Evolutionary conservation across 2,797 vertebrate species (phyloP).

Genomic region (Sebastes kiyomatsui): DNA sequence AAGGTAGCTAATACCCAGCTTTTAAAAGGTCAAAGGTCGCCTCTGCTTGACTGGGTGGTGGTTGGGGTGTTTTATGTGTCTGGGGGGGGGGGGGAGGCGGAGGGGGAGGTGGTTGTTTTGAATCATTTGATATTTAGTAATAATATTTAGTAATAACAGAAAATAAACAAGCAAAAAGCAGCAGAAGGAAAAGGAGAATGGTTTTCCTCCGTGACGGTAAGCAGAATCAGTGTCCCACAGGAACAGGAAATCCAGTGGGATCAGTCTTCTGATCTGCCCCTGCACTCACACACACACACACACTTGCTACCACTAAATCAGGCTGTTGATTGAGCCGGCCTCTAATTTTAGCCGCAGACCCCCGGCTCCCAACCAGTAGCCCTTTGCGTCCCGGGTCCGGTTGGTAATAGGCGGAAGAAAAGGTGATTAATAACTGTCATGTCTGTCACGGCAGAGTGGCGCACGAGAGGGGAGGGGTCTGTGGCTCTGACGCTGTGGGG

Average conservation of each 20-base stretch:
- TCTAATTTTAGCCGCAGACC: conserved; percentile 82
- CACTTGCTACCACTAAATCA: conserved; percentile 72
- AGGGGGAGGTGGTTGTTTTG: too few species aligned
- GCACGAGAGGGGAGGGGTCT: conserved; percentile 47
- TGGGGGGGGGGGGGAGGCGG: background rate
- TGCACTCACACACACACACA: conserved; percentile 40
- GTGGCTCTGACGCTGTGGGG: conserved; percentile 20
- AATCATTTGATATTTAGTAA: conserved; percentile 17
- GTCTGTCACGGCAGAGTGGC: conserved; percentile 71
- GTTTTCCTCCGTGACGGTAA: conserved; percentile 42
- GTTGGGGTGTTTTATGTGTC: background rate
- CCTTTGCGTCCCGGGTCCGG: conserved; percentile 71
- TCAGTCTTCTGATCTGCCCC: conserved; percentile 71
- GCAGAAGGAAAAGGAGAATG: conserved; percentile 1
- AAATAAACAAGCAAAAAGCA: background rate
- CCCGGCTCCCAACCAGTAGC: conserved; percentile 48
- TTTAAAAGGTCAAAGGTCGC: conserved; percentile 70
- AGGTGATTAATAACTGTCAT: conserved; percentile 89
- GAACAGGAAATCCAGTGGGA: conserved; percentile 75
- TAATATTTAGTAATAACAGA: conserved; percentile 11
- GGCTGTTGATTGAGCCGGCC: conserved; percentile 82
- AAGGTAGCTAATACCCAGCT: conserved; percentile 74
- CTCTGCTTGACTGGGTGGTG: conserved; percentile 33
- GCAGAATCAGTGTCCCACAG: conserved; percentile 63
- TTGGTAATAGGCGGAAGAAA: conserved; percentile 77